Conservation (phyloP, 1,140 invertebrate species). For the Calephelis nemesis region DNA sequence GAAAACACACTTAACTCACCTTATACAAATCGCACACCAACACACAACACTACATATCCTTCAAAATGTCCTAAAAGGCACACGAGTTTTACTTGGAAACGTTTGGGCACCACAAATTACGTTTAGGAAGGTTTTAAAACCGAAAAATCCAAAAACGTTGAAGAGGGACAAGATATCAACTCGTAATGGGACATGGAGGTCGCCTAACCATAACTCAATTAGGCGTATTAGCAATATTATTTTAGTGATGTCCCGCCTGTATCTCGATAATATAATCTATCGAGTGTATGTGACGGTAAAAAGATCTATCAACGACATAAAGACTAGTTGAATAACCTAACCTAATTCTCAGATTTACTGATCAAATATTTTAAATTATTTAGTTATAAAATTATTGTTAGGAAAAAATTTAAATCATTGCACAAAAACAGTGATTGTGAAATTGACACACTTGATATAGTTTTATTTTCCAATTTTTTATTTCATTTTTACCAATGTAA, state of each 20-base stretch:
- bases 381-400: too few relatives aligned
- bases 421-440: too few relatives aligned
- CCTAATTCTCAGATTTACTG: too few relatives aligned
- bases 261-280: not conserved
- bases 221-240: slow-evolving; percentile 69
- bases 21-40: slow-evolving; percentile 17
- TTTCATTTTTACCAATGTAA: too few relatives aligned
- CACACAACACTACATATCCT: slow-evolving; percentile 44
- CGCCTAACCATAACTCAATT: slow-evolving; percentile 72
- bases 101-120: slow-evolving; percentile 9
- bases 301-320: too few relatives aligned
- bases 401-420: too few relatives aligned
- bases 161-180: slow-evolving; percentile 39
- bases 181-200: slow-evolving; percentile 60
- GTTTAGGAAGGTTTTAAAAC: not conserved
- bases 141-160: slow-evolving; percentile 32
- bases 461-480: too few relatives aligned
- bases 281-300: not conserved
- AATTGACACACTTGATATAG: too few relatives aligned
- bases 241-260: slow-evolving; percentile 43
- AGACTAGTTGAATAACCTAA: too few relatives aligned
- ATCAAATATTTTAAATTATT: too few relatives aligned
- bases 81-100: too few relatives aligned
- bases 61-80: slow-evolving; percentile 3
- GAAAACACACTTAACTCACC: slow-evolving; percentile 31